Evolutionary conservation across 1,140 invertebrate species (phyloP).

Genomic region (Caerostris darwini): DNA sequence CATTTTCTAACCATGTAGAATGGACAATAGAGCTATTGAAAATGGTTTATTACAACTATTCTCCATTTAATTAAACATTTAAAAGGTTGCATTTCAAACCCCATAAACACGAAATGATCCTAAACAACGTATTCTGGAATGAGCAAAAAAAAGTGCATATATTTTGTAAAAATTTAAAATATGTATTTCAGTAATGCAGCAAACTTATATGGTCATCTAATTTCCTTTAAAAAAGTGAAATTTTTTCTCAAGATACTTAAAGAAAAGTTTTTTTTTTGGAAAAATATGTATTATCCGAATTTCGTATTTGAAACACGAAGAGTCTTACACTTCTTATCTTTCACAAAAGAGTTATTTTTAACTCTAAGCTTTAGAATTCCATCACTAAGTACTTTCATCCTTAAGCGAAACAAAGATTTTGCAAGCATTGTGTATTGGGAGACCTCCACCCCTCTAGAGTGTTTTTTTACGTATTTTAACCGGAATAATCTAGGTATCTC

Average conservation of each 20-base stretch:
- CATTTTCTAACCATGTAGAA: too few species aligned
- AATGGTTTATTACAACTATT: too few species aligned
- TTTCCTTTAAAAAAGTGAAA: neutral
- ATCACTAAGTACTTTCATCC: neutral
- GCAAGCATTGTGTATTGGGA: neutral
- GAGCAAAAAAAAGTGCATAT: neutral
- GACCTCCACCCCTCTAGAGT: neutral
- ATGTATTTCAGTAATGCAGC: neutral
- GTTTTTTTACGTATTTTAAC: neutral
- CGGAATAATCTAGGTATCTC: neutral
- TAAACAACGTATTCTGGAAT: too few species aligned
- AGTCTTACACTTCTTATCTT: neutral
- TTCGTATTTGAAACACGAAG: neutral
- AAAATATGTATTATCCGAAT: neutral
- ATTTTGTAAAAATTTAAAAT: neutral
- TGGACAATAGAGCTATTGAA: too few species aligned
- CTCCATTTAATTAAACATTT: too few species aligned
- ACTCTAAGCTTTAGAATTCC: neutral
- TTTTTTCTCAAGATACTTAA: neutral
- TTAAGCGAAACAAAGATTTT: neutral
- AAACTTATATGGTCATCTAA: neutral
- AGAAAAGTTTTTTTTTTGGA: neutral
- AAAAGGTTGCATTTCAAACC: too few species aligned
- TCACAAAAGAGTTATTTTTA: neutral
- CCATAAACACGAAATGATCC: too few species aligned